phyloP scores from a whole-genome alignment of 2,888 invertebrate genomes.

The Alsophila aescularia region DNA sequence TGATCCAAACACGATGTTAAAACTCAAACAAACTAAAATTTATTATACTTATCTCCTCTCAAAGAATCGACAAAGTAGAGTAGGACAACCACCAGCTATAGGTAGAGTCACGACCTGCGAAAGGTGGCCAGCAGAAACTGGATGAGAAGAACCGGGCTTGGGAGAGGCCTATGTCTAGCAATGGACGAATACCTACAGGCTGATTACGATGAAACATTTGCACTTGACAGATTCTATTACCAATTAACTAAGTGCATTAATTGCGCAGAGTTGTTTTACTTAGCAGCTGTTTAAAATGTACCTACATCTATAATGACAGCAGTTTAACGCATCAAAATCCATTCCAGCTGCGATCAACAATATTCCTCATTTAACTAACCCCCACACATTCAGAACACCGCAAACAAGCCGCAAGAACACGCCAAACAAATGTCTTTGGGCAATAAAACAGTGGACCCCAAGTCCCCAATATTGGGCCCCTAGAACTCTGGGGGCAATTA shows the following conservation, averaged over 20 bases:
- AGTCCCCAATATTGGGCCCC: slow-evolving; percentile 22
- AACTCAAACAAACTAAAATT: too few species aligned
- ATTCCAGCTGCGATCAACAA: slow-evolving; percentile 13
- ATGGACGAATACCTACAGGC: too few species aligned
- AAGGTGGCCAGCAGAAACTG: too few species aligned
- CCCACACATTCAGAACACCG: slow-evolving; percentile 34
- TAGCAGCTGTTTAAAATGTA: neutral
- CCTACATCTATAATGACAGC: slow-evolving; percentile 1
- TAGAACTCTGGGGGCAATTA: slow-evolving; percentile 41
- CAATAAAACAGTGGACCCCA: slow-evolving; percentile 34
- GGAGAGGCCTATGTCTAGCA: too few species aligned
- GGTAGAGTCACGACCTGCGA: too few species aligned
- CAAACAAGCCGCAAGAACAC: slow-evolving; percentile 55
- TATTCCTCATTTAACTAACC: slow-evolving; percentile 12
- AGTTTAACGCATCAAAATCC: slow-evolving; percentile 4
- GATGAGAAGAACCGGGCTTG: too few species aligned
- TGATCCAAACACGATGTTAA: too few species aligned
- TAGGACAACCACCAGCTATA: too few species aligned
- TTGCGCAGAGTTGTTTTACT: neutral
- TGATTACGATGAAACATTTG: too few species aligned
- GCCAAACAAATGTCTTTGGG: slow-evolving; percentile 58
- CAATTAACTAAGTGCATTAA: neutral
- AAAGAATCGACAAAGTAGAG: too few species aligned
- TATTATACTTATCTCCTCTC: too few species aligned
- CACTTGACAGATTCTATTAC: too few species aligned